Evolutionary conservation across 2,113 vertebrate genomes (phyloP), one percentile per base, ranked within the genome.

Genomic region (Zosterops hypoxanthus): DNA sequence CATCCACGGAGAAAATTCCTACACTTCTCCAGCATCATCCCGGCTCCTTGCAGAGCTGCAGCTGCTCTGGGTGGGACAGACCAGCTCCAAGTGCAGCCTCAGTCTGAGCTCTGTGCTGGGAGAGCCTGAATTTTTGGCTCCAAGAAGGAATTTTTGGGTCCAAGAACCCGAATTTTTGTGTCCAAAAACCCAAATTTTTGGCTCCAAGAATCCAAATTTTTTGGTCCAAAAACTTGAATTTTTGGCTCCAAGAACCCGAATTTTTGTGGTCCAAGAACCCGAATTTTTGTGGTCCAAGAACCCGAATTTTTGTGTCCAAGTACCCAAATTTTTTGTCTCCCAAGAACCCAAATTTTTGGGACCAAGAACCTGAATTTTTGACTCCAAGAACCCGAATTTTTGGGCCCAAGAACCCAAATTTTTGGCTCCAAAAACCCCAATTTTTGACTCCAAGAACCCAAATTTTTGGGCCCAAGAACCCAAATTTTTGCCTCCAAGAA

Each of bases 21-120:
- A 8, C 36, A 36, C 36, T 36, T 36, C 8, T 36, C 36, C 36
- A 36, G 36, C 36, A 36, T 36, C 36, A 36, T 36, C 36, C 36
- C 36, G 8, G 36, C 36, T 36, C 36, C 36, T 36, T 36, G 36
- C 36, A 36, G 36, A 24, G 39, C 5, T 70, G 66, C 65, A 72
- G 72, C 19, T 24, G 10, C 0, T 47, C 10, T 22, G 0, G 5
- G 14, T 29, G 28, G 31, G 47, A 12, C 14, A 4, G 0, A 18
- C 44, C 63, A 57, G n/a, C 24, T 3, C 8, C 3, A 14, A 14
- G 5, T 16, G 44, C 46, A 49, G 22, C 36, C 41, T 65, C 28
- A 26, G 31, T 3, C 77, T 26, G n/a, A 70, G 28, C 50, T 77
- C 20, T 31, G 36, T 5, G 20, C 1, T 46, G 34, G 56, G 20